Percentiles rank a stretch among this genome's conserved stretches.
Conservation (phyloP, 2,113 vertebrate genomes). For the Pimephales promelas region DNA sequence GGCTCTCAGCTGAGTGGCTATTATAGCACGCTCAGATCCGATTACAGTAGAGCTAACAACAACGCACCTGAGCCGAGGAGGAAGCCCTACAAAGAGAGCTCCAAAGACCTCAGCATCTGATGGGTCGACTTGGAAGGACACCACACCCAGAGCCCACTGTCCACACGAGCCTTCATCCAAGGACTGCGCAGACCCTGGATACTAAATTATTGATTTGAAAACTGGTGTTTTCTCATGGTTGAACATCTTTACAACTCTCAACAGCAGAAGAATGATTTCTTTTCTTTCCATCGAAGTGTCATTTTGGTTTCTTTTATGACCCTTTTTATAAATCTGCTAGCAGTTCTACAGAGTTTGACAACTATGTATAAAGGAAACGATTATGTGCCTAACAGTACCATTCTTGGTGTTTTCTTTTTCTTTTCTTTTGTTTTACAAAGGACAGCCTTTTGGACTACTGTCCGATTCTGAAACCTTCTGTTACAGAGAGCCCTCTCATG, state of each 20-base stretch:
- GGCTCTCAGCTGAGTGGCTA: conserved; percentile 80
- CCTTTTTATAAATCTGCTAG: conserved; percentile 62
- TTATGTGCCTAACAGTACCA: conserved; percentile 84
- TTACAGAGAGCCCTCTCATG: conserved; percentile 72
- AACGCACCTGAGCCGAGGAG: conserved; percentile 79
- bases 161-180: conserved; percentile 56
- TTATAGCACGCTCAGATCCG: conserved; percentile 74
- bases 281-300: conserved; percentile 61
- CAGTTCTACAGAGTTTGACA: conserved; percentile 75
- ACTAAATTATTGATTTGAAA: conserved; percentile 62
- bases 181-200: conserved; percentile 57
- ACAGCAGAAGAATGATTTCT: conserved; percentile 60
- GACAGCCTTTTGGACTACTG: conserved; percentile 69
- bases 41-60: conserved; percentile 68
- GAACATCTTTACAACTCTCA: conserved; percentile 72
- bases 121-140: conserved; percentile 55
- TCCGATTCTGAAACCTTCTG: conserved; percentile 70
- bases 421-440: conserved; percentile 58
- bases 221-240: conserved; percentile 67
- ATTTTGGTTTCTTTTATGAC: conserved; percentile 43
- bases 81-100: conserved; percentile 88
- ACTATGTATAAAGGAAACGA: conserved; percentile 79
- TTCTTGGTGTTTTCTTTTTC: conserved; percentile 62
- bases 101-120: conserved; percentile 98
- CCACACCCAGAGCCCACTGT: conserved; percentile 46